These are phyloP conservation scores for Grantiella picta DNA, from an alignment of 2,113 vertebrate species.

Conservation along the genomic window DNA sequence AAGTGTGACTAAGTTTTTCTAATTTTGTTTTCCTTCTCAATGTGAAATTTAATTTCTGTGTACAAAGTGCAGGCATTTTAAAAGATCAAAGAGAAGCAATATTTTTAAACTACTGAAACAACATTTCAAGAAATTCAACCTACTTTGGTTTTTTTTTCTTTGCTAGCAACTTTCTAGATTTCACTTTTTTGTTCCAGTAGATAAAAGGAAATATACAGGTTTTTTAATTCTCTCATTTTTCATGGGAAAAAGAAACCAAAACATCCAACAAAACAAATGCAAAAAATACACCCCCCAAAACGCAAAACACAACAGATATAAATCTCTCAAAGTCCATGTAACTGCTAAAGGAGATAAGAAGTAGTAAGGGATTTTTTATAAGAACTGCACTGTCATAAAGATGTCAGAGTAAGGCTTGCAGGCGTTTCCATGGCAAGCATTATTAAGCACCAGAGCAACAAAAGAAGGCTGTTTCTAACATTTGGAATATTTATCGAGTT, in stretches of 20 bases:
- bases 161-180: neutral
- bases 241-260: neutral
- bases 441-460: neutral
- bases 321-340: neutral
- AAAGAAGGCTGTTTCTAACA: neutral
- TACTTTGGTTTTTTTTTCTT: neutral
- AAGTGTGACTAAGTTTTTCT: neutral
- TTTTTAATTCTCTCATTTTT: neutral
- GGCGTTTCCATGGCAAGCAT: neutral
- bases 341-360: neutral
- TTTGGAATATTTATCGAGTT: slow-evolving; percentile 1
- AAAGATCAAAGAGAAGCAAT: neutral
- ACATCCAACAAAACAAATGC: neutral
- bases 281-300: neutral
- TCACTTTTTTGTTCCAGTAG: neutral
- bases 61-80: neutral
- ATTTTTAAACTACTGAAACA: neutral
- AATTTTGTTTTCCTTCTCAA: neutral
- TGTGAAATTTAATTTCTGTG: neutral
- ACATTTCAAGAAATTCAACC: neutral
- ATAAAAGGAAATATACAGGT: neutral
- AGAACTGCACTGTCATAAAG: neutral
- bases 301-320: neutral
- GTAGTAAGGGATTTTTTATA: neutral
- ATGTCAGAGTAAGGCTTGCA: neutral